Evolutionary conservation across 2,113 vertebrate genomes (phyloP), one percentile per base, ranked within the genome.

Genomic region (Tetrax tetrax): DNA sequence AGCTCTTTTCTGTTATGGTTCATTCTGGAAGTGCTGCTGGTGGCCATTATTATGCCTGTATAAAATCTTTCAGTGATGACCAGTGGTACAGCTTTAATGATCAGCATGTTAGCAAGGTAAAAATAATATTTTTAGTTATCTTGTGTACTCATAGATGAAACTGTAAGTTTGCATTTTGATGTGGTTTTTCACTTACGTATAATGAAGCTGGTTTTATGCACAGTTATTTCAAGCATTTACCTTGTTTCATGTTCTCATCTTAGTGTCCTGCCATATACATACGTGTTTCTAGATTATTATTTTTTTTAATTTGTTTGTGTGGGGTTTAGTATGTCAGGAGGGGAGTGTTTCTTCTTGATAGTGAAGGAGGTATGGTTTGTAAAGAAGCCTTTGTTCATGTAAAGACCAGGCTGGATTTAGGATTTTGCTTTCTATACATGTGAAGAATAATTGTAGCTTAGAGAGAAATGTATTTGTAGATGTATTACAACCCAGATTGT

Each of bases 81-180:
- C 99, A 99, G 91, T 99, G 99, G 99, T 99, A 99, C 98, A 99
- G 99, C 97, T 99, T 99, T 98, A 99, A 99, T 37, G 99, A 99
- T 97, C 99, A 99, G 88, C 99, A 99, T n/a, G 99, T 99, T 94
- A 99, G 99, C 98, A 99, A 99, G 99, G 99, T 99, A 97, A 97
- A 89, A 97, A 50, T 21, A n/a, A 3, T 70, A 14, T 9, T 81
- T 77, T 72, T 64, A 33, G 29, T 70, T 83, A 9, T 6, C 14
- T 38, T 60, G 25, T 29, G 4, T 74, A 31, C 23, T 31, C 6
- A 4, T 12, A 74, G 38, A 59, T 61, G 19, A 43, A 57, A 12
- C 16, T 43, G 0, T 66, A 45, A 10, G 9, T 41, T 94, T 59
- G 5, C 78, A 4, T 11, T 82, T 64, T 78, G 25, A 24, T 66